phyloP scores from a whole-genome alignment of 2,888 invertebrate genomes.

The Galerucella pusilla region DNA sequence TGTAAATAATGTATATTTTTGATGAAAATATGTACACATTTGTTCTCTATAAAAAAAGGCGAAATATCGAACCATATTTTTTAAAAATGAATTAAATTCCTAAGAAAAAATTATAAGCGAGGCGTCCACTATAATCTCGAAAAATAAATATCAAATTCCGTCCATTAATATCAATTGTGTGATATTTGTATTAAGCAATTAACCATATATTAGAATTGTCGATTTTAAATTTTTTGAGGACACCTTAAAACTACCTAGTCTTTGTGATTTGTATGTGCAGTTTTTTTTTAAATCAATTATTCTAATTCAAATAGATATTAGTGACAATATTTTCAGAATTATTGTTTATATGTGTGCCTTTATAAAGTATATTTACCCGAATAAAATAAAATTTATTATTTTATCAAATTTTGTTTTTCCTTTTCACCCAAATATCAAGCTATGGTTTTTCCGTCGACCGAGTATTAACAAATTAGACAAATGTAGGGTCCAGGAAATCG shows the following conservation, averaged over 20 bases:
- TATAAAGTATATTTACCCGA: constrained; percentile 3
- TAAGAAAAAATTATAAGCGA: no score
- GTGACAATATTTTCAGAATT: not conserved
- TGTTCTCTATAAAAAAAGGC: not conserved
- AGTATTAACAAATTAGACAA: no score
- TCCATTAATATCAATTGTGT: no score
- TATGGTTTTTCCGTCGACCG: no score
- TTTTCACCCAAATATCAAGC: not conserved
- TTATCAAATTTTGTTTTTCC: not conserved
- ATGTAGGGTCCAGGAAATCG: no score
- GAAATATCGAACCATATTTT: not conserved
- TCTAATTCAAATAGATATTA: not conserved
- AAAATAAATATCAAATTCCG: no score
- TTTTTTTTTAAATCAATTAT: not conserved
- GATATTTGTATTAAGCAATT: no score
- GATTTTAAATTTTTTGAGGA: no score
- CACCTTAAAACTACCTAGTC: no score
- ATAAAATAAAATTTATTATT: constrained; percentile 5
- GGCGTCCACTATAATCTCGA: no score
- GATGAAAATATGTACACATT: not conserved
- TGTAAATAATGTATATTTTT: constrained; percentile 4
- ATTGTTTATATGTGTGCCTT: constrained; percentile 3
- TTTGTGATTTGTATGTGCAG: not conserved
- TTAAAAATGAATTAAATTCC: no score
- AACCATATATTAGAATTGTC: no score